Base-by-base conservation (phyloP, 1,140 invertebrate genomes). In the Procambarus clarkii region DNA sequence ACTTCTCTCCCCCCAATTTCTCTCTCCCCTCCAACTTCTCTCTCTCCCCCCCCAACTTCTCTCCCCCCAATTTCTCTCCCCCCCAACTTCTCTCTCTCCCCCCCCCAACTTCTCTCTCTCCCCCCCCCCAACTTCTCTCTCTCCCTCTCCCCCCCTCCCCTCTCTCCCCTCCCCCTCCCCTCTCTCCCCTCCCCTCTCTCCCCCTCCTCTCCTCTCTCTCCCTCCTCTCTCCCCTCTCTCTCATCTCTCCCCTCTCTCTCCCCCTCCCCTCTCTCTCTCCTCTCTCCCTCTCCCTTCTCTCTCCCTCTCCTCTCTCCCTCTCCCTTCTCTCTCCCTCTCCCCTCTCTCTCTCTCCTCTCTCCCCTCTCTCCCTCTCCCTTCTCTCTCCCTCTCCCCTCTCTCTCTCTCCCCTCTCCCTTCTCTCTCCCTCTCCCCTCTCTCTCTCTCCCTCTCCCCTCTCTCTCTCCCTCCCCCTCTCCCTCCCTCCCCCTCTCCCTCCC, bases 131-230 rank as follows among this genome's bases (percentile, higher is more conserved):
- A 3, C 9, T 9, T 54, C 50, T 54, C 50, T 54, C 50, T 54
- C 50, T 54, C 50, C n/a, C 50, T 82, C 80, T 82, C 80, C 60
- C 80, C 60, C 50, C 60, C 50, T 60, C 80, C 60, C 80, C 60
- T 50, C 18, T 50, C 18, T 21, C 60, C 50, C 60, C 80, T 60
- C 50, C 60, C 80, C n/a, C 50, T 60, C 80, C 21, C 15, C 21
- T 2, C 13, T 2, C 15, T 15, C 15, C 9, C 15, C 18, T 15
- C 9, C 13, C 60, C 13, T 15, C 15, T 3, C n/a, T 8, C 21
- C 45, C 21, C n/a, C 46, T 21, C 21, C 45, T 54, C 15, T 13
- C 45, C 21, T 5, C 2, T 50, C 46, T 50, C 21, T 50, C 46
- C 34, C 46, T 50, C n/a, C n/a, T 24, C n/a, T 34, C 50, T 34